phyloP scores from a whole-genome alignment of 2,797 vertebrate species.

The Potorous gilbertii region DNA sequence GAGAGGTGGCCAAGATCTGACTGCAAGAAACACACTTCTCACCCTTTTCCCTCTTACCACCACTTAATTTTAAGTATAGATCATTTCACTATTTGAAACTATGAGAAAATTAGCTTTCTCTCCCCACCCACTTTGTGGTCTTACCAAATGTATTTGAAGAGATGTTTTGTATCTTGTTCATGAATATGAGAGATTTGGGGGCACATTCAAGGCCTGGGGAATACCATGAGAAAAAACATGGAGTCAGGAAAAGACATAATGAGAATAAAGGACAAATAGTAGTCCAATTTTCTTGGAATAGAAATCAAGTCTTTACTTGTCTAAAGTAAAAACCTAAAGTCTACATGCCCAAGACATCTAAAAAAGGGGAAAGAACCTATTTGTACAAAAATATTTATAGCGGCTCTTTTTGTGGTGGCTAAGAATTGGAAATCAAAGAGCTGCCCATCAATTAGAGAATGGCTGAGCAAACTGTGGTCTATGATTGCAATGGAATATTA shows the following conservation, averaged over 20 bases:
- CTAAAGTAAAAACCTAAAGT: background rate
- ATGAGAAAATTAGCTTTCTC: background rate
- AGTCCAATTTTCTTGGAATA: background rate
- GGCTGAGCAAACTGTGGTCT: too few species aligned
- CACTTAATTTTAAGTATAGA: background rate
- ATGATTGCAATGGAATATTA: too few species aligned
- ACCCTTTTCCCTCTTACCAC: background rate
- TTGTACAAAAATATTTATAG: too few species aligned
- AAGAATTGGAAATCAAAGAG: too few species aligned
- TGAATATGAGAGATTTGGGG: background rate
- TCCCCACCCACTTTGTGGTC: background rate
- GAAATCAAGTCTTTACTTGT: background rate
- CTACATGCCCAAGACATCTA: too few species aligned
- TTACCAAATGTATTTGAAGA: background rate
- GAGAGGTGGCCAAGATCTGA: background rate
- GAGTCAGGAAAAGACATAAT: background rate
- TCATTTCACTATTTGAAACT: background rate
- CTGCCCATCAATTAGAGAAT: too few species aligned
- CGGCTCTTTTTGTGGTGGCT: too few species aligned
- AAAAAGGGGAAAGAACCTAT: too few species aligned
- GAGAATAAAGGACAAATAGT: background rate
- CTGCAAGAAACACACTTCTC: background rate
- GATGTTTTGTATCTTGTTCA: background rate
- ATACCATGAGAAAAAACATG: background rate
- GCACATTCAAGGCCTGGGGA: background rate